Percentiles rank a stretch among this genome's conserved stretches.
phyloP scores from a whole-genome alignment of 1,140 invertebrate species.

The Dendroctonus valens region DNA sequence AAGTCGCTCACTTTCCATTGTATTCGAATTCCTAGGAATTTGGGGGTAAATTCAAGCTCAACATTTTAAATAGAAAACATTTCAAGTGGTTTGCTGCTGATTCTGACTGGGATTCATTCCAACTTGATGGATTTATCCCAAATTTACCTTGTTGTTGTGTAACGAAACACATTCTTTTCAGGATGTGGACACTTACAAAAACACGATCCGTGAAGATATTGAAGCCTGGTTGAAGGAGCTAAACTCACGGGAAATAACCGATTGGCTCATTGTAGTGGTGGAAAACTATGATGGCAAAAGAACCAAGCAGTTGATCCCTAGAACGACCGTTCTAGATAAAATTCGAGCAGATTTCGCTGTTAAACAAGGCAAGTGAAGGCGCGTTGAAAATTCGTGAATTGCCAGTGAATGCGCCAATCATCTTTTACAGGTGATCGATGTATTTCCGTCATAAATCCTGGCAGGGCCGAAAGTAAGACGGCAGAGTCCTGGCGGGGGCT shows the following conservation, averaged over 20 bases:
- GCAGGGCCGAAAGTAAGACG: constrained; percentile 82
- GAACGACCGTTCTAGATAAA: constrained; percentile 92
- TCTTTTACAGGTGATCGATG: constrained; percentile 65
- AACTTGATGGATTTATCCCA: too few relatives aligned
- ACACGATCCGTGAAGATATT: constrained; percentile 81
- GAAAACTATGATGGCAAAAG: constrained; percentile 90
- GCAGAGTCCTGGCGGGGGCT: constrained; percentile 87
- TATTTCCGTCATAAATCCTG: constrained; percentile 86
- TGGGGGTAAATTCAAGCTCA: too few relatives aligned
- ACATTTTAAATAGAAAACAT: too few relatives aligned
- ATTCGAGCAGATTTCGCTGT: constrained; percentile 90
- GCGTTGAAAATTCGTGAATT: background rate
- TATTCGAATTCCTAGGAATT: too few relatives aligned
- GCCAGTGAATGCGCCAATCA: background rate
- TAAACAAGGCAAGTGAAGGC: constrained; percentile 68
- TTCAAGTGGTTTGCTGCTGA: too few relatives aligned
- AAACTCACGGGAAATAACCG: constrained; percentile 70
- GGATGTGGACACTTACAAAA: constrained; percentile 91
- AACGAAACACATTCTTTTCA: constrained; percentile 52
- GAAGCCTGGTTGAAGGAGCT: constrained; percentile 82
- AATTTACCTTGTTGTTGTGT: too few relatives aligned
- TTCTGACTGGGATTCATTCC: too few relatives aligned
- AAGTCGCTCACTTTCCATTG: too few relatives aligned
- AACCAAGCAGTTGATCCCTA: constrained; percentile 86
- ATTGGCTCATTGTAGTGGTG: constrained; percentile 93